Base-by-base conservation (phyloP, 2,888 invertebrate genomes). In the Rhyacophila evoluta region DNA sequence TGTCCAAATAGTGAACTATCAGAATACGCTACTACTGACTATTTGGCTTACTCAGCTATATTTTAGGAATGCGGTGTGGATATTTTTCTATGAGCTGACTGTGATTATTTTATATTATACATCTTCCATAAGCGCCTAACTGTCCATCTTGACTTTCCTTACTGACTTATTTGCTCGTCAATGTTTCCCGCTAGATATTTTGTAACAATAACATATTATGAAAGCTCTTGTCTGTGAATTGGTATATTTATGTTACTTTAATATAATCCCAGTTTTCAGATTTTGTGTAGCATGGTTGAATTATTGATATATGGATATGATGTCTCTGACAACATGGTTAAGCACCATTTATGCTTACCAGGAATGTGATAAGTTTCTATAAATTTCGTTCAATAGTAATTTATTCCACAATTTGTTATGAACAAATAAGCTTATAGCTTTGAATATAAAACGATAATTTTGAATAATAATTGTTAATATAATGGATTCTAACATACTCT, bases 111-210 rank as follows among this genome's bases (percentile, higher is more conserved):
- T 55, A 55, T 55, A 55, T 19, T 55, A 19, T 19, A 55, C 19
- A 55, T 19, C 55, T 55, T 55, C 55, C 12, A 25, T 33, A 4
- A 33, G 15, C 1, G 55, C 55, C 55, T 55, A 55, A 25, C 12
- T 55, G 55, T 55, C 55, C 19, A 25, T 55, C 55, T 55, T 55
- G 55, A 55, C 55, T 55, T 55, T 55, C 55, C 55, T 55, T 25
- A 55, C 19, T 25, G 19, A 55, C 55, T 55, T 67, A 68, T 67
- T 29, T 27, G 39, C 39, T 75, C 71, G 25, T 75, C 29, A 37
- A 37, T 70, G 71, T 75, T n/a, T 37, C 72, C 72, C 25, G 72
- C 72, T 72, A 72, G 72, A 72, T 72, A 36, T 33, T 72, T 15
- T 36, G 6, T 72, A 55, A 55, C 25, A 55, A 55, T 55, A 4